These are phyloP conservation scores for Protobothrops flavoviridis DNA, from an alignment of 2,113 vertebrate species.

Conservation along the genomic window DNA sequence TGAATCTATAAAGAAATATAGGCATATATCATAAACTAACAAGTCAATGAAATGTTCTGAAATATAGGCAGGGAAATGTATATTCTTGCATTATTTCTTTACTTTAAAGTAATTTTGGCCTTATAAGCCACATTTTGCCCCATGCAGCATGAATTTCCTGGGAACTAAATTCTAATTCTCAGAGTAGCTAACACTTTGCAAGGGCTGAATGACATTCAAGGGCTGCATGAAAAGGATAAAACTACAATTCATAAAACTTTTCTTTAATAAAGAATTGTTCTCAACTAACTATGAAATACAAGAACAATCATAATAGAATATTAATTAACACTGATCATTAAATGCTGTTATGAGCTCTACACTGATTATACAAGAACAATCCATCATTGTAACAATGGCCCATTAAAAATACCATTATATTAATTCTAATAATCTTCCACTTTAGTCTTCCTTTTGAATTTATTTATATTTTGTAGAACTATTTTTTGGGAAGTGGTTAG, in stretches of 20 bases:
- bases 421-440: slow-evolving; percentile 7
- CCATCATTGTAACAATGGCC: slow-evolving; percentile 2
- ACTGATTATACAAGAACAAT: slow-evolving; percentile 22
- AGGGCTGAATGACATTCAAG: not conserved
- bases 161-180: not conserved
- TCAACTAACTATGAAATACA: not conserved
- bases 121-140: not conserved
- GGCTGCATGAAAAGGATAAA: not conserved
- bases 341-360: slow-evolving; percentile 9
- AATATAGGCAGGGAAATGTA: not conserved
- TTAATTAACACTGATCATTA: slow-evolving; percentile 14
- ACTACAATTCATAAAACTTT: not conserved
- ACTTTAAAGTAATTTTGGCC: not conserved
- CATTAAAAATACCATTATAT: slow-evolving; percentile 13
- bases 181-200: not conserved
- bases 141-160: not conserved
- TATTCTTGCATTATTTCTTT: not conserved
- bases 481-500: not conserved
- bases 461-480: not conserved
- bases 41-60: not conserved
- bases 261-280: not conserved
- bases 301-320: not conserved
- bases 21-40: not conserved
- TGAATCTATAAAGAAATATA: not conserved
- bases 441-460: not conserved